Conservation (phyloP, 2,797 vertebrate species). For the Euthynnus affinis region DNA sequence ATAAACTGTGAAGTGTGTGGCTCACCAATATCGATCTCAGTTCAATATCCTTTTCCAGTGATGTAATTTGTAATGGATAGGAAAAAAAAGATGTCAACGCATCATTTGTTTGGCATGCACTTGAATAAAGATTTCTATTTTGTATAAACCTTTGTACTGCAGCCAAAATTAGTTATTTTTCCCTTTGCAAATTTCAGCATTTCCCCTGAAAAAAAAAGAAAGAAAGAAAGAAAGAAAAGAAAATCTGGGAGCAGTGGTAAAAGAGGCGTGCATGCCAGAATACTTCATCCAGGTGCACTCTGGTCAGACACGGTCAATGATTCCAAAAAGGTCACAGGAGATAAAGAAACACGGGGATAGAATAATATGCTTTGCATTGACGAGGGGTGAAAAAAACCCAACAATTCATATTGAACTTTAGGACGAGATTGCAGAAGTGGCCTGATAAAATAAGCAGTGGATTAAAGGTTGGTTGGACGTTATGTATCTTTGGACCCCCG, state of each 20-base stretch:
- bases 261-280: not conserved
- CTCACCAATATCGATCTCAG: not conserved
- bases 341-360: conserved; percentile 20
- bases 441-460: conserved; percentile 37
- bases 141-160: not conserved
- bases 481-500: not conserved
- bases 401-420: conserved; percentile 33
- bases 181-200: not conserved
- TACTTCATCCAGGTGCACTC: conserved; percentile 13
- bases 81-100: not conserved
- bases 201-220: not conserved
- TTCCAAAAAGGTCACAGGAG: conserved; percentile 42
- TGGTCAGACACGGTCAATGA: conserved; percentile 19
- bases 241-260: not conserved
- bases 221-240: not conserved
- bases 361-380: conserved; percentile 49
- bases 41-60: not conserved
- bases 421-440: conserved; percentile 2
- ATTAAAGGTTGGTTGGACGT: not conserved
- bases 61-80: not conserved
- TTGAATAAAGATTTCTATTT: not conserved
- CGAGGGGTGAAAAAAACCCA: conserved; percentile 15
- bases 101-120: conserved; percentile 7
- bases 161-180: not conserved
- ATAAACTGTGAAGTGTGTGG: not conserved